Percentiles rank a stretch among this genome's conserved stretches.
phyloP scores from a whole-genome alignment of 2,888 invertebrate genomes.

The Perdita meconis region DNA sequence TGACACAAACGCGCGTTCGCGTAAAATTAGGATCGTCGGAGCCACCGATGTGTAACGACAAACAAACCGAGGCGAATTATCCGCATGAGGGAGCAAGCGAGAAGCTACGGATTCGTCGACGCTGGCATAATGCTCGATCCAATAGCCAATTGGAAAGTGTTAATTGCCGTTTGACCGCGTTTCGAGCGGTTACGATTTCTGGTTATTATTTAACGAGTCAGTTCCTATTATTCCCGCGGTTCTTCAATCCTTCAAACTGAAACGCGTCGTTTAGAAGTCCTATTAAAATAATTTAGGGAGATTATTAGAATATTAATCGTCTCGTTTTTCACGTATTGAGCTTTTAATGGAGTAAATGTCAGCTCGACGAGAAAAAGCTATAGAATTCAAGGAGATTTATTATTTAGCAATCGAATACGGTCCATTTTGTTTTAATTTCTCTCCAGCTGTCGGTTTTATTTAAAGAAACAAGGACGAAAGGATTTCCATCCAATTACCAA shows the following conservation, averaged over 20 bases:
- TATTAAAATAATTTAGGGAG: too few species aligned
- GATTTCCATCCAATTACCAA: conserved; percentile 16
- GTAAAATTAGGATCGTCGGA: conserved; percentile 71
- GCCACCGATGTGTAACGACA: conserved; percentile 63
- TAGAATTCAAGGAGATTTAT: too few species aligned
- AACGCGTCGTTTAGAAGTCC: too few species aligned
- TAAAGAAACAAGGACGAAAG: conserved; percentile 3
- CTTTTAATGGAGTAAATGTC: too few species aligned
- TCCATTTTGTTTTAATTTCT: too few species aligned
- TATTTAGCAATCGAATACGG: too few species aligned
- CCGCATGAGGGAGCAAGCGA: conserved; percentile 66
- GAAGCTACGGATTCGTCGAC: conserved; percentile 54
- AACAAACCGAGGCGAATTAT: conserved; percentile 74
- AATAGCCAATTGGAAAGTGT: conserved; percentile 63
- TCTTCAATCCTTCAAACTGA: not conserved
- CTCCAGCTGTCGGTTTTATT: not conserved
- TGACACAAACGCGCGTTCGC: conserved; percentile 53
- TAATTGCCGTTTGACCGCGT: conserved; percentile 59
- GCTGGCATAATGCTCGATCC: conserved; percentile 43
- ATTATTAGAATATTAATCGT: too few species aligned
- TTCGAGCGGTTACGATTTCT: conserved; percentile 20
- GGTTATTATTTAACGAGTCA: conserved; percentile 39
- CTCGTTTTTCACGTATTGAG: too few species aligned
- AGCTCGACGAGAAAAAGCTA: too few species aligned
- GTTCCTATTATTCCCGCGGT: conserved; percentile 5